Evolutionary conservation across 1,140 invertebrate genomes (phyloP).

Genomic region (Zaprionus ghesquierei): DNA sequence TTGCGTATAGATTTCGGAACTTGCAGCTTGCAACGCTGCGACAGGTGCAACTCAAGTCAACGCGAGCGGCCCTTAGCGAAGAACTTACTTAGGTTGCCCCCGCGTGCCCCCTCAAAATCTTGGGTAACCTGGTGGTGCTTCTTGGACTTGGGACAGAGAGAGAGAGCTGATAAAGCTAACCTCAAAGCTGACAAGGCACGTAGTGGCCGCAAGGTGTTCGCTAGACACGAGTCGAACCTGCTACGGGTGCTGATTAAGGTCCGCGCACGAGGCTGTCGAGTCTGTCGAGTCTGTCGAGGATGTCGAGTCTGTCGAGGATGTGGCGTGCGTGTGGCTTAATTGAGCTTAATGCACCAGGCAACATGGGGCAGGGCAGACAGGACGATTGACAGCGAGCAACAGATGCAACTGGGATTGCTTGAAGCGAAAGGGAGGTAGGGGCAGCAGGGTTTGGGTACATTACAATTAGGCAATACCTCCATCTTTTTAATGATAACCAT

Average conservation of each 20-base stretch:
- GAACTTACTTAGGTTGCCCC: not conserved
- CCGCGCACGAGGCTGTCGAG: conserved; percentile 1
- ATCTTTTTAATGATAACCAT: conserved; percentile 43
- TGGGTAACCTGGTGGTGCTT: not conserved
- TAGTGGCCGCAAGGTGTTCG: not conserved
- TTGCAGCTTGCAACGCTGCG: conserved; percentile 59
- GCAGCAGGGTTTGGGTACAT: not conserved
- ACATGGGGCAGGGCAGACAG: not conserved
- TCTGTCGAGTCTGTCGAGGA: not conserved
- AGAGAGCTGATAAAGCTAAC: not conserved
- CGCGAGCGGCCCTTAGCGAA: not conserved
- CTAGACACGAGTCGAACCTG: not conserved
- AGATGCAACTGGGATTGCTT: not conserved
- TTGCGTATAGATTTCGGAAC: conserved; percentile 73
- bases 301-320: conserved; percentile 8
- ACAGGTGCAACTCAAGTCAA: conserved; percentile 42
- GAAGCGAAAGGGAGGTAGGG: not conserved
- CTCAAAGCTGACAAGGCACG: not conserved
- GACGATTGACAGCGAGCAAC: not conserved
- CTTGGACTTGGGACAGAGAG: not conserved
- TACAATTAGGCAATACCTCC: conserved; percentile 37
- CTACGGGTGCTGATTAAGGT: conserved; percentile 29
- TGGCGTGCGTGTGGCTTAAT: conserved; percentile 37
- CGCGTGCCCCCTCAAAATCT: not conserved
- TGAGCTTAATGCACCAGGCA: conserved; percentile 33